phyloP scores from a whole-genome alignment of 92 coral and sea anemone species.

The Heliopora coerulea region DNA sequence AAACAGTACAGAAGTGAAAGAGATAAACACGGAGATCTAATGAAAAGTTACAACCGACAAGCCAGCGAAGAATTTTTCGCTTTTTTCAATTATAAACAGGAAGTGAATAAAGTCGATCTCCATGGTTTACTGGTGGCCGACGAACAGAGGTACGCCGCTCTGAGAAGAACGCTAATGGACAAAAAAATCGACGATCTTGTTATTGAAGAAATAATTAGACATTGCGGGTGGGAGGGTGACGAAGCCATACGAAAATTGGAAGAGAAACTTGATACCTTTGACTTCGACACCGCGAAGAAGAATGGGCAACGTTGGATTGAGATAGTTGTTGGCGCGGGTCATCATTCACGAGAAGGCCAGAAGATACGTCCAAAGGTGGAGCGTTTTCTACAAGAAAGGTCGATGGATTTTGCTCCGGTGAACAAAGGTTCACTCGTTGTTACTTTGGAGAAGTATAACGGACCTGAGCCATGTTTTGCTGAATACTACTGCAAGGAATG shows the following conservation, averaged over 20 bases:
- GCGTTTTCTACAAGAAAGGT: slow-evolving; percentile 24
- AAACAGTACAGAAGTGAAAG: neutral
- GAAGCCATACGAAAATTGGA: slow-evolving; percentile 52
- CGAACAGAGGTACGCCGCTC: neutral
- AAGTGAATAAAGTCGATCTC: slow-evolving; percentile 50
- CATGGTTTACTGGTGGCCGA: slow-evolving; percentile 53
- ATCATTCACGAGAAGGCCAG: slow-evolving; percentile 38
- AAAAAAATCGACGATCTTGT: neutral
- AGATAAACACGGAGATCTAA: slow-evolving; percentile 36
- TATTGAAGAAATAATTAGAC: slow-evolving; percentile 19
- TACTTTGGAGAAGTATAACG: slow-evolving; percentile 45
- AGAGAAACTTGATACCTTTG: slow-evolving; percentile 13
- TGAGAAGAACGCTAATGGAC: slow-evolving; percentile 4
- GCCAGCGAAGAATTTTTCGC: slow-evolving; percentile 43
- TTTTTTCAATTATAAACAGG: slow-evolving; percentile 47
- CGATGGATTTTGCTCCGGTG: neutral
- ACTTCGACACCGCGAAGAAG: slow-evolving; percentile 18
- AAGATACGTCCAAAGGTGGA: slow-evolving; percentile 57
- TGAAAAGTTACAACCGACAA: slow-evolving; percentile 32
- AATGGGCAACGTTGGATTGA: slow-evolving; percentile 53
- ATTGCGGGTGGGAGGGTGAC: slow-evolving; percentile 29
- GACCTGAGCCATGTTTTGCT: slow-evolving; percentile 54
- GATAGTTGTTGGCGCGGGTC: slow-evolving; percentile 63
- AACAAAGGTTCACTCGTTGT: slow-evolving; percentile 52
- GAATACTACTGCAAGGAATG: slow-evolving; percentile 48